Percentiles rank a stretch among this genome's conserved stretches.
Evolutionary conservation across 2,888 invertebrate genomes (phyloP).

Genomic region (Hirtodrosophila alboralis): DNA sequence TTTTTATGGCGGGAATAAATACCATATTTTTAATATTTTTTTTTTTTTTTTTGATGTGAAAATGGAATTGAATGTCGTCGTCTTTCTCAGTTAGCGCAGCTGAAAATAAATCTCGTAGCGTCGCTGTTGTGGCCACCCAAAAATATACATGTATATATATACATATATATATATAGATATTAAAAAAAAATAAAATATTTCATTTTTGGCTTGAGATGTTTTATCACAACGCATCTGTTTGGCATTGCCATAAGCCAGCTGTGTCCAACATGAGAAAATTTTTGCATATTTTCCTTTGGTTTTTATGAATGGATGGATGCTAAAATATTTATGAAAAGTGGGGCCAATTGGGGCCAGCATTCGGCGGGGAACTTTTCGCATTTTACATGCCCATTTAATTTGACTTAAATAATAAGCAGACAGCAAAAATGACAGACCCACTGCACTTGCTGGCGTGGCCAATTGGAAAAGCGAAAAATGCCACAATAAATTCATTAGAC

Average conservation of each 20-base stretch:
- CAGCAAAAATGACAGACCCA: conserved; percentile 24
- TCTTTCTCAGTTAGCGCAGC: conserved; percentile 18
- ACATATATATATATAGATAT: conserved; percentile 18
- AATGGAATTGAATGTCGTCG: conserved; percentile 26
- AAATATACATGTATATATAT: conserved; percentile 8
- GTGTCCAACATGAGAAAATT: conserved; percentile 44
- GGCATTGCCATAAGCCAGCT: conserved; percentile 57
- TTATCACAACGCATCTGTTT: conserved; percentile 59
- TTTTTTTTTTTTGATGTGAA: too few species aligned
- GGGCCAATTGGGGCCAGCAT: neutral
- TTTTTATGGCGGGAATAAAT: conserved; percentile 47
- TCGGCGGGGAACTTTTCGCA: conserved; percentile 16
- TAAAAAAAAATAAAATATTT: conserved; percentile 56
- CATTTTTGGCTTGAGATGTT: conserved; percentile 47
- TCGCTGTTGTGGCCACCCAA: conserved; percentile 50
- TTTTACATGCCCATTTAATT: conserved; percentile 60
- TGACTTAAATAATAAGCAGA: conserved; percentile 74
- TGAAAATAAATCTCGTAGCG: conserved; percentile 15
- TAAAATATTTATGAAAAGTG: conserved; percentile 63
- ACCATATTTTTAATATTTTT: conserved; percentile 29
- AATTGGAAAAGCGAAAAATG: conserved; percentile 43
- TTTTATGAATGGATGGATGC: conserved; percentile 70
- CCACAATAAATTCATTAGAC: conserved; percentile 55
- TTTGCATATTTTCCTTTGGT: conserved; percentile 46
- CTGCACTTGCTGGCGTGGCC: conserved; percentile 23